phyloP scores from a whole-genome alignment of 2,113 vertebrate genomes.

The Odontophorus gujanensis region DNA sequence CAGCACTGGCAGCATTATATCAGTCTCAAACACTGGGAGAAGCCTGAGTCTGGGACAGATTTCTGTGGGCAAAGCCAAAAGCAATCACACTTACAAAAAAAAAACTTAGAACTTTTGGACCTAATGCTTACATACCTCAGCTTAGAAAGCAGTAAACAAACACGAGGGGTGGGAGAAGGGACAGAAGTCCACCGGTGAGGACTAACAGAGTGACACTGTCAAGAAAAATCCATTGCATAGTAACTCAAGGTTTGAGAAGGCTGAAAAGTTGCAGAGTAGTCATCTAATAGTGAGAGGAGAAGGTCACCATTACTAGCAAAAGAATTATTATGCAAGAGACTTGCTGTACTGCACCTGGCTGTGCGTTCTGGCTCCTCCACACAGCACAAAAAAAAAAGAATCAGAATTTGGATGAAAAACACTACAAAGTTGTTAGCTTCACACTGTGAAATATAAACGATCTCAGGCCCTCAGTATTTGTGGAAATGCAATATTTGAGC shows the following conservation, averaged over 20 bases:
- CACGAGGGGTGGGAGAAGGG: background rate
- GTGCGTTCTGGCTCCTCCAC: fast-evolving
- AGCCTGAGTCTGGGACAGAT: fast-evolving
- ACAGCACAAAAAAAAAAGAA: fast-evolving
- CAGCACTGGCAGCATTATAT: fast-evolving
- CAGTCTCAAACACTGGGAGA: background rate
- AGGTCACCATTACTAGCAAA: background rate
- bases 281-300: fast-evolving
- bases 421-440: background rate
- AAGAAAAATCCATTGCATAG: fast-evolving
- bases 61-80: background rate
- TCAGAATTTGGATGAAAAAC: background rate
- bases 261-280: fast-evolving
- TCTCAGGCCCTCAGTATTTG: background rate
- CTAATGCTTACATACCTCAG: background rate
- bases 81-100: background rate
- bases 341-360: background rate
- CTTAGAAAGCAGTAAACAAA: no score
- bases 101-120: no score
- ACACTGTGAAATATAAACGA: background rate
- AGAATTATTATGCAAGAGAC: background rate
- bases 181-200: fast-evolving
- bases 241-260: background rate
- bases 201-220: background rate
- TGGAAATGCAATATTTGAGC: background rate